These are phyloP conservation scores for Mythimna impura DNA, from an alignment of 2,888 invertebrate genomes.

Conservation along the genomic window DNA sequence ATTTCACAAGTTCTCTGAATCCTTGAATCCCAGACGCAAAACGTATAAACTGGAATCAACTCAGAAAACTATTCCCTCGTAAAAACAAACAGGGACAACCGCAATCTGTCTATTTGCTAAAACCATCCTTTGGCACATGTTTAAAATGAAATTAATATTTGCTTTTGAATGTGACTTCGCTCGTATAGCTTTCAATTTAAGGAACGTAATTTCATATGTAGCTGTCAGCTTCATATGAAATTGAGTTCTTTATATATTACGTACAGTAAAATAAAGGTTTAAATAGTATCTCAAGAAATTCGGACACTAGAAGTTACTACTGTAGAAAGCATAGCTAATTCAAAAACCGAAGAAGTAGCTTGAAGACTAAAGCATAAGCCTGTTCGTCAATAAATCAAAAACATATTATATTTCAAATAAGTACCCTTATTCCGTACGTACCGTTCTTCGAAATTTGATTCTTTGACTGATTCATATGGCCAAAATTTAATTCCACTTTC, in stretches of 20 bases:
- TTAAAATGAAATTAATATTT: constrained; percentile 54
- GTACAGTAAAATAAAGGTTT: background rate
- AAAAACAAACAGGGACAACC: constrained; percentile 48
- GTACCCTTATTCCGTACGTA: too few relatives aligned
- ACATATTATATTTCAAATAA: too few relatives aligned
- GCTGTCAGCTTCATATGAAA: too few relatives aligned
- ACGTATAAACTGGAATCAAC: constrained; percentile 42
- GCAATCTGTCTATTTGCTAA: constrained; percentile 43
- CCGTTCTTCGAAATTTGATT: too few relatives aligned
- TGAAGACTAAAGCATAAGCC: background rate
- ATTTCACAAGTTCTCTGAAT: constrained; percentile 27
- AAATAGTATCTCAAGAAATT: background rate
- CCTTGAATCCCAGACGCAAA: constrained; percentile 27
- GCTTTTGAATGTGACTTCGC: constrained; percentile 37
- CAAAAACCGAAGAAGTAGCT: background rate
- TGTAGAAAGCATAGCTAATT: background rate
- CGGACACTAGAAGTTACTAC: background rate
- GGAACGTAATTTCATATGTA: background rate
- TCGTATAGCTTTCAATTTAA: constrained; percentile 25
- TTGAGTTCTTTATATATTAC: too few relatives aligned
- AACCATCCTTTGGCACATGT: constrained; percentile 44
- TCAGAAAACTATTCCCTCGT: constrained; percentile 51
- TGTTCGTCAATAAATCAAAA: background rate
- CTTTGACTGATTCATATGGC: too few relatives aligned
- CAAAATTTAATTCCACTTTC: too few relatives aligned